Base-by-base conservation (phyloP, 92 coral and sea anemone species). In the Epizoanthus rinbou region DNA sequence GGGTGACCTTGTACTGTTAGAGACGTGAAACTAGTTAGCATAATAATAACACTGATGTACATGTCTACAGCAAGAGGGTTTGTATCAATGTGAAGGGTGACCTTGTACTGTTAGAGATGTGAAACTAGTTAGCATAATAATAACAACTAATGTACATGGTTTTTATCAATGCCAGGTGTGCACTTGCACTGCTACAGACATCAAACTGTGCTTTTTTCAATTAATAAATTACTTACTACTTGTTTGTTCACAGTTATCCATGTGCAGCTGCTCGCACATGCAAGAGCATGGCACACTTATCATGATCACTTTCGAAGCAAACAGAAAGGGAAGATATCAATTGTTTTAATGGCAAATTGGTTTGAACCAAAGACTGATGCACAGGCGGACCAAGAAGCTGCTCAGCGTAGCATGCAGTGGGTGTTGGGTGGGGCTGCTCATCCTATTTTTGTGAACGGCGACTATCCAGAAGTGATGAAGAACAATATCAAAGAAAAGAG, bases 381-480 rank as follows among this genome's bases (percentile, higher is more conserved):
- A 10, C 69, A 37, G 8, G 86, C 62, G 21, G 80, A 69, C 25
- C 45, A 65, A 39, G 73, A 25, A 41, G 87, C 87, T 14, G 81
- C 87, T 33, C 43, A 39, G 33, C 70, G 87, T 8, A 70, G 60
- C 8, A 17, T 84, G 35, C 59, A 72, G 35, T 84, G 64, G 64
- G 21, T n/a, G 37, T 43, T 84, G 45, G 87, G 87, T 8, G 43
- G 25, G 3, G 52, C 17, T 47, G 87, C 87, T 23, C 64, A 84
- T 64, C 87, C 87, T 54, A 43, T 84, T 10, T 84, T 33, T 57
- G 64, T 84, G 37, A 73, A 84, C 43, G 87, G 87, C 31, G 87
- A 84, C 53, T 84, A 83, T 24, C 86, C 87, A 10, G 87, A 84
- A 16, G 63, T 84, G 25, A 59, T 84, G 70, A 84, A 84, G 59